Evolutionary conservation across 2,888 invertebrate species (phyloP).

Genomic region (Eurytoma adleriae): DNA sequence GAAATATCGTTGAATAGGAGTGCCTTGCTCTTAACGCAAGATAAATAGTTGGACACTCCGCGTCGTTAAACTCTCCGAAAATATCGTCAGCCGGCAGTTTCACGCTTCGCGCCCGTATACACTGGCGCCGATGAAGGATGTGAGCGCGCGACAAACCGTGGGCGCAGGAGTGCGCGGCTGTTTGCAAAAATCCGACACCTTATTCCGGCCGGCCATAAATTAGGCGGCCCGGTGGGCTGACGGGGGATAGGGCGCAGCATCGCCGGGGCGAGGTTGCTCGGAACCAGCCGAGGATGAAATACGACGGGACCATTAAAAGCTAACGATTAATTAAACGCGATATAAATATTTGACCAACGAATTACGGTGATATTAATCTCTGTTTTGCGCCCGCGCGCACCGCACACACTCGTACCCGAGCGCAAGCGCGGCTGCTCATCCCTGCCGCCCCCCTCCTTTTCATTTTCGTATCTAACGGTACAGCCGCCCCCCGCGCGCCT

Average conservation of each 20-base stretch:
- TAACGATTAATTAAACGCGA: conserved; percentile 73
- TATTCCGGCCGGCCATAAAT: conserved; percentile 62
- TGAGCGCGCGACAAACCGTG: not conserved
- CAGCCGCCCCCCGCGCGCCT: too few species aligned
- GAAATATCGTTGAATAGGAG: not conserved
- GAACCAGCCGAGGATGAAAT: conserved; percentile 66
- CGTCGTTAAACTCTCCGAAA: not conserved
- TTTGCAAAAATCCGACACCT: conserved; percentile 54
- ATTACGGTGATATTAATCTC: conserved; percentile 72
- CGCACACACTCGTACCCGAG: not conserved
- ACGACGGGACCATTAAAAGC: conserved; percentile 70
- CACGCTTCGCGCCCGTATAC: not conserved
- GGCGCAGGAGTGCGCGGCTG: conserved; percentile 13
- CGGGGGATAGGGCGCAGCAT: conserved; percentile 26
- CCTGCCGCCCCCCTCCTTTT: too few species aligned
- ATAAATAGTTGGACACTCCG: not conserved
- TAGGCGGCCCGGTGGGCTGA: conserved; percentile 59
- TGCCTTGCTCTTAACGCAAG: not conserved
- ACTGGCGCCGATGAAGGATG: conserved; percentile 15
- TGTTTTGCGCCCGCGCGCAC: conserved; percentile 65
- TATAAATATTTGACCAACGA: conserved; percentile 73
- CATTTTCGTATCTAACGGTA: too few species aligned
- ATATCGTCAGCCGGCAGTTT: not conserved
- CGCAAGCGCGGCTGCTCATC: not conserved
- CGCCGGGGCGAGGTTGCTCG: not conserved